phyloP scores from a whole-genome alignment of 2,888 invertebrate species.

The Scaptomyza tumidula region DNA sequence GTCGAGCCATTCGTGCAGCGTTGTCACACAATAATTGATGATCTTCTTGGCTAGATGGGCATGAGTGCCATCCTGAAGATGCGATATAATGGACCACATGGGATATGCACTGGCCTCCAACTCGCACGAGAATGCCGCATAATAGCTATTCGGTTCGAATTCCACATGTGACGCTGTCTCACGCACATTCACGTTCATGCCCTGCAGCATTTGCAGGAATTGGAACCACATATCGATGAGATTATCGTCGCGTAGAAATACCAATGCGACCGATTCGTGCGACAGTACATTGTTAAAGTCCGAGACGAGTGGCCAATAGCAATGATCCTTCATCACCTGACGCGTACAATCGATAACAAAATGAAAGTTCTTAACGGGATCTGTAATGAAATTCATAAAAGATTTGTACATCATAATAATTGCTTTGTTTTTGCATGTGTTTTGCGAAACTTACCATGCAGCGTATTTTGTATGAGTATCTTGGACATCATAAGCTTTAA shows the following conservation, averaged over 20 bases:
- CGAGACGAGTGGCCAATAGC: conserved; percentile 98
- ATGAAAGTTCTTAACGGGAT: conserved; percentile 92
- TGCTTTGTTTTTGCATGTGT: no score
- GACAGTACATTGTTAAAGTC: conserved; percentile 98
- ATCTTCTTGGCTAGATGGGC: conserved; percentile 91
- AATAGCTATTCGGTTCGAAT: conserved; percentile 98
- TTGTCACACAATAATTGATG: conserved; percentile 90
- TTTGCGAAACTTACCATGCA: conserved; percentile 88
- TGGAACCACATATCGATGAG: conserved; percentile 98
- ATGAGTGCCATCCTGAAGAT: conserved; percentile 90
- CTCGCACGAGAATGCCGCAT: conserved; percentile 98
- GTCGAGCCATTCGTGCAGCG: conserved; percentile 95
- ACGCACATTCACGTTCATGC: conserved; percentile 98
- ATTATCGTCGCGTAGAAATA: conserved; percentile 94
- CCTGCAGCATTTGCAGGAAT: conserved; percentile 97
- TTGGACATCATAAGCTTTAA: conserved; percentile 96
- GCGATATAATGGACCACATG: conserved; percentile 98
- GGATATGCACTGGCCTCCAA: conserved; percentile 98
- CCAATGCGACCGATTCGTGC: conserved; percentile 94
- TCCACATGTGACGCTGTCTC: conserved; percentile 96
- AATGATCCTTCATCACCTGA: conserved; percentile 98
- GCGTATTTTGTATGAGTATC: conserved; percentile 93
- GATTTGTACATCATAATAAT: no score
- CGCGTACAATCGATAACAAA: conserved; percentile 96
- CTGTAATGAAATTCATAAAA: conserved; percentile 82